phyloP scores from a whole-genome alignment of 2,888 invertebrate species.

The Meteorus colon region DNA sequence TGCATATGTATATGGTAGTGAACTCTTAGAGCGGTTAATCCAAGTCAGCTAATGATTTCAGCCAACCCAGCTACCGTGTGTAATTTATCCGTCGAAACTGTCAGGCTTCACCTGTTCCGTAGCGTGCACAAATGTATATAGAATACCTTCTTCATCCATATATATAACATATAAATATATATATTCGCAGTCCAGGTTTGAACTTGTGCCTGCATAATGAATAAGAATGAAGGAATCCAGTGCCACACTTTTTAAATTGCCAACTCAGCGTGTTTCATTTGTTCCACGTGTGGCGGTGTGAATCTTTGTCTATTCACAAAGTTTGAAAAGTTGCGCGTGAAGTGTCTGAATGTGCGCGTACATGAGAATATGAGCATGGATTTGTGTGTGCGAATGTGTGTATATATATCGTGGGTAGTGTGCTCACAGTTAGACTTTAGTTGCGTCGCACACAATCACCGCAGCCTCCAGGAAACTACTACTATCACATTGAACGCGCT shows the following conservation, averaged over 20 bases:
- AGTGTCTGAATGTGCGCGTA: background rate
- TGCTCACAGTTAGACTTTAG: background rate
- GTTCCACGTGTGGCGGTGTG: constrained; percentile 1
- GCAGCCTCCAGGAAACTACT: background rate
- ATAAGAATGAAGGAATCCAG: background rate
- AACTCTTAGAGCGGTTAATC: constrained; percentile 23
- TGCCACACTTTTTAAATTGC: constrained; percentile 9
- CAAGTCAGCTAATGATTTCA: constrained; percentile 47
- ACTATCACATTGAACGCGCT: background rate
- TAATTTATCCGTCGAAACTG: constrained; percentile 23
- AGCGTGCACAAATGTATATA: background rate
- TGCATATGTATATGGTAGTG: background rate
- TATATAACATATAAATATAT: background rate
- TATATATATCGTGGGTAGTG: background rate
- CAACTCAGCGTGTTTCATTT: constrained; percentile 27
- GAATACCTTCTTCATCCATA: background rate
- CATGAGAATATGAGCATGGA: background rate
- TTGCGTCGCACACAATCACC: constrained; percentile 1
- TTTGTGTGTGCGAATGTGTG: background rate
- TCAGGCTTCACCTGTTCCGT: constrained; percentile 3
- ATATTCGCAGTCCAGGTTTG: background rate
- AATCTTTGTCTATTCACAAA: constrained; percentile 38
- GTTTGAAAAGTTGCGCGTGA: background rate
- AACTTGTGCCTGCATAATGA: background rate
- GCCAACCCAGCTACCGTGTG: constrained; percentile 24